Conservation (phyloP, 1,140 invertebrate species). For the Mamestra configurata region DNA sequence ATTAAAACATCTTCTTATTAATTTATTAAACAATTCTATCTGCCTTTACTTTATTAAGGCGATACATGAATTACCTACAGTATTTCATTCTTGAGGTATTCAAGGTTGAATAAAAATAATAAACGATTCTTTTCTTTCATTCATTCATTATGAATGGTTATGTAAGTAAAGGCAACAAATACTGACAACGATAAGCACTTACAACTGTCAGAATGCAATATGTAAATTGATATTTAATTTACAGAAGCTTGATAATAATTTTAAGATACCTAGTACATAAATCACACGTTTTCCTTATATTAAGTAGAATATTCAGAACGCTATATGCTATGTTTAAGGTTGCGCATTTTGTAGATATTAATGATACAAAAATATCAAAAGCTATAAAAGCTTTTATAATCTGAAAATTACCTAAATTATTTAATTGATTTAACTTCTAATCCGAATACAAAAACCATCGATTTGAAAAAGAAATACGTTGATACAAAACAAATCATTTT, state of each 20-base stretch:
- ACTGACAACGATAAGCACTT: background rate
- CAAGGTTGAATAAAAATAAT: slow-evolving; percentile 1
- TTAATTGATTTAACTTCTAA: background rate
- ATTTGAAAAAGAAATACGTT: too few relatives aligned
- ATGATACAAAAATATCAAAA: too few relatives aligned
- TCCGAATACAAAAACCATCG: background rate
- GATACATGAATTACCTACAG: background rate
- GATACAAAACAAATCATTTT: background rate
- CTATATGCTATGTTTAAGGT: too few relatives aligned
- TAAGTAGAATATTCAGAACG: too few relatives aligned
- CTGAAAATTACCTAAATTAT: too few relatives aligned
- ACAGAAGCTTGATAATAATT: background rate
- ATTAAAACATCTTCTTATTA: slow-evolving; percentile 4
- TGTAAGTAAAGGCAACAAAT: slow-evolving; percentile 2
- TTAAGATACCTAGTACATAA: background rate
- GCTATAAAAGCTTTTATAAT: too few relatives aligned
- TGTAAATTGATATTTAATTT: slow-evolving; percentile 13
- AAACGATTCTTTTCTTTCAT: slow-evolving; percentile 1
- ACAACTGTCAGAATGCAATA: slow-evolving; percentile 1
- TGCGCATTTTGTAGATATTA: too few relatives aligned
- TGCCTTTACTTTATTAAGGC: background rate
- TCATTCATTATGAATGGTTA: slow-evolving; percentile 8
- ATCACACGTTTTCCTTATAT: background rate
- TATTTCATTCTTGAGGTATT: background rate
- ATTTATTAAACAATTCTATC: background rate